Percentiles rank a stretch among this genome's conserved stretches.
Evolutionary conservation across 2,113 vertebrate genomes (phyloP).

Genomic region (Oceanites oceanicus): DNA sequence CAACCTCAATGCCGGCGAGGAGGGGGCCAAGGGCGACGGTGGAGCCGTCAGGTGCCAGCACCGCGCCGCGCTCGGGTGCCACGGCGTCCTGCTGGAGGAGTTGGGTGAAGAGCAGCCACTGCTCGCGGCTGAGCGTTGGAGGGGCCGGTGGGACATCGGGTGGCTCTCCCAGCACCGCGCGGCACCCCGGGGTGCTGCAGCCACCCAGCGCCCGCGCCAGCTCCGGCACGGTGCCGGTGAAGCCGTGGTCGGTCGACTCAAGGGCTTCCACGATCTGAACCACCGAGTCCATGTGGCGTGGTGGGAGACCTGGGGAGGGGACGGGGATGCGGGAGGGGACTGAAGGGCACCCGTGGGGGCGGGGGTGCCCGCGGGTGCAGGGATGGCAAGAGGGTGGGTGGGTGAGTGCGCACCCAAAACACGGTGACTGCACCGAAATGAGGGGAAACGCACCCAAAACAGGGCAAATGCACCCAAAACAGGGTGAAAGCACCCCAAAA

Average conservation of each 20-base stretch:
- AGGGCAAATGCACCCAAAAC: rapidly evolving
- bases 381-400: background rate
- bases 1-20: slow-evolving; percentile 77
- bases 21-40: slow-evolving; percentile 80
- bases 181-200: slow-evolving; percentile 34
- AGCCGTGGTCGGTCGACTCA: slow-evolving; percentile 15
- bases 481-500: background rate
- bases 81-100: background rate
- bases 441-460: background rate
- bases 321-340: rapidly evolving
- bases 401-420: background rate
- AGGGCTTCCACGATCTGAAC: slow-evolving; percentile 70
- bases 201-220: slow-evolving; percentile 29
- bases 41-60: slow-evolving; percentile 84
- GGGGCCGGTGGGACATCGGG: background rate
- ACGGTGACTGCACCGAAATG: background rate
- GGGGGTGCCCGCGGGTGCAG: background rate
- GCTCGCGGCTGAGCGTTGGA: background rate
- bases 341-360: too few species aligned
- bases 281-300: slow-evolving; percentile 75
- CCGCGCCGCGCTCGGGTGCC: slow-evolving; percentile 66
- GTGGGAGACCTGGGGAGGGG: slow-evolving; percentile 53
- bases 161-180: slow-evolving; percentile 5
- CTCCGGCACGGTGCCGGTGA: background rate
- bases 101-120: slow-evolving; percentile 39